phyloP scores from a whole-genome alignment of 2,888 invertebrate genomes.

The Tuta absoluta region DNA sequence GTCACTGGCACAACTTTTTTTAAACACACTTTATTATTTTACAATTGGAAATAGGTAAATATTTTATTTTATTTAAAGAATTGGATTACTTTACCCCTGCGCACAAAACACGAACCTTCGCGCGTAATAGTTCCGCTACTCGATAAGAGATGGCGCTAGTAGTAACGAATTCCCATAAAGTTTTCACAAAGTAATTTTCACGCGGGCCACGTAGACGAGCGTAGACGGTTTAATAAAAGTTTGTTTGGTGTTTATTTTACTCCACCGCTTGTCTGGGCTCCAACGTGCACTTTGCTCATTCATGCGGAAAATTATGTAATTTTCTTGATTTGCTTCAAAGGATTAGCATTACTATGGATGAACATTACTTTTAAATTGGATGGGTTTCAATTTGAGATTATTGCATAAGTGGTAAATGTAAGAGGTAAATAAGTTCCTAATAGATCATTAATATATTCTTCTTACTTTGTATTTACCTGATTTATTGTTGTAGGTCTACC shows the following conservation, averaged over 20 bases:
- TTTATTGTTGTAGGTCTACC: no score
- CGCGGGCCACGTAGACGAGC: constrained; percentile 49
- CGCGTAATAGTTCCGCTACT: constrained; percentile 60
- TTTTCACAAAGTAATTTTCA: constrained; percentile 42
- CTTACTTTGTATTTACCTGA: no score
- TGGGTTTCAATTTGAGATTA: background rate
- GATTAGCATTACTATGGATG: background rate
- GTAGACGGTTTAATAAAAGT: constrained; percentile 64
- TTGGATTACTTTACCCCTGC: background rate
- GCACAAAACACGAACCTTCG: constrained; percentile 3
- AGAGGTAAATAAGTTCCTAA: no score
- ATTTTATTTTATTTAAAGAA: background rate
- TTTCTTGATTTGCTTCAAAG: background rate
- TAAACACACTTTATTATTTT: background rate
- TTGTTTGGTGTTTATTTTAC: constrained; percentile 64
- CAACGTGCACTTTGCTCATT: constrained; percentile 51
- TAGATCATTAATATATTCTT: no score
- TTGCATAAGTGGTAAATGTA: no score
- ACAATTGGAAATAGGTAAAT: background rate
- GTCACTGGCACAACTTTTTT: background rate
- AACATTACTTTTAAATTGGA: no score
- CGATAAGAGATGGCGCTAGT: constrained; percentile 64
- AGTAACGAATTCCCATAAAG: constrained; percentile 31
- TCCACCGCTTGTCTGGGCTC: constrained; percentile 50
- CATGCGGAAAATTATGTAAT: constrained; percentile 41